Percentiles rank a stretch among this genome's conserved stretches.
Evolutionary conservation across 2,113 vertebrate species (phyloP).

Genomic region (Gopherus evgoodei): DNA sequence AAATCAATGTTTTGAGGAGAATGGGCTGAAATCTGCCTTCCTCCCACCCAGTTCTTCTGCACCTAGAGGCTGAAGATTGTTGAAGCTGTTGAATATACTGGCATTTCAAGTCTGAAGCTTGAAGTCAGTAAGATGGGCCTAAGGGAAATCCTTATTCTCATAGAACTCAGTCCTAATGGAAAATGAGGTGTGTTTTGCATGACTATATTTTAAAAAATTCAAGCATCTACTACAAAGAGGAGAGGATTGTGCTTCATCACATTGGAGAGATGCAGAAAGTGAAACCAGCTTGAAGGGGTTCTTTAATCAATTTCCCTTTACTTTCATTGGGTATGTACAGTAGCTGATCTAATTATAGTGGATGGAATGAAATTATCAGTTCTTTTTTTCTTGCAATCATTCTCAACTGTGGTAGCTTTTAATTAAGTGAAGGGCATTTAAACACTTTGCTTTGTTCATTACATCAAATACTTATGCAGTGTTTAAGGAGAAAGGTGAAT

Average conservation of each 20-base stretch:
- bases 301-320: slow-evolving; percentile 20
- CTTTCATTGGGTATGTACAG: not conserved
- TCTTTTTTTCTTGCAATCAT: not conserved
- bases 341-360: slow-evolving; percentile 10
- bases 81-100: too few species aligned
- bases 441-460: slow-evolving; percentile 35
- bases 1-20: too few species aligned
- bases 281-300: not conserved
- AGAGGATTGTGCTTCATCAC: not conserved
- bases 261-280: not conserved
- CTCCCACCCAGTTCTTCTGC: too few species aligned
- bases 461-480: slow-evolving; percentile 22
- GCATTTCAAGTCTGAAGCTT: too few species aligned
- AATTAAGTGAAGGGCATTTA: slow-evolving; percentile 42
- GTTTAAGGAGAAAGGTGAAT: slow-evolving; percentile 8
- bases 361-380: slow-evolving; percentile 44
- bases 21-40: too few species aligned
- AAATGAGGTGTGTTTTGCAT: not conserved
- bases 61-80: too few species aligned
- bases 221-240: not conserved
- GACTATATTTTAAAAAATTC: not conserved
- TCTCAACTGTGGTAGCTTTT: slow-evolving; percentile 28
- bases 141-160: too few species aligned
- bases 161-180: not conserved
- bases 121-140: too few species aligned